Conservation (phyloP, 2,888 invertebrate species). For the Chymomyza amoena region DNA sequence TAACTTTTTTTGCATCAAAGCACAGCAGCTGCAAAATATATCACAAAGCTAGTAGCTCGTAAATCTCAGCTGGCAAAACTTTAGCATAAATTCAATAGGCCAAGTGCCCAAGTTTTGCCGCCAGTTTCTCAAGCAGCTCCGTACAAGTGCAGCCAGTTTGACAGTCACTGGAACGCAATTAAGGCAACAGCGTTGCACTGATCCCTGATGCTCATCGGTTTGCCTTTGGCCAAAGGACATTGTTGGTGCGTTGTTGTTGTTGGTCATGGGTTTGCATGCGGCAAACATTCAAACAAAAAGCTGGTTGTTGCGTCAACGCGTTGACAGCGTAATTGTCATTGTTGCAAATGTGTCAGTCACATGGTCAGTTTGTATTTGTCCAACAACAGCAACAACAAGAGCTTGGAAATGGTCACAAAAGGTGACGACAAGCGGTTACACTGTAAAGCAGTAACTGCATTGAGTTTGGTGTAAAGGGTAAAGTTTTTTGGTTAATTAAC, state of each 20-base stretch:
- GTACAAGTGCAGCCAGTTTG: neutral
- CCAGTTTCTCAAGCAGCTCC: neutral
- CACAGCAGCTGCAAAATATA: neutral
- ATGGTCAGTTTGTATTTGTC: neutral
- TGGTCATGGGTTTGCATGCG: no score
- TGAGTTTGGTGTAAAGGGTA: no score
- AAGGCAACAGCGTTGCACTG: neutral
- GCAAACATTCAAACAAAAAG: no score
- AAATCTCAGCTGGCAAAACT: neutral
- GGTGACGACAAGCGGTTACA: no score
- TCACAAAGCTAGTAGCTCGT: neutral
- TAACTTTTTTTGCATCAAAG: neutral
- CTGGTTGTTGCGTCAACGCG: neutral
- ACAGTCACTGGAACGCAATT: neutral
- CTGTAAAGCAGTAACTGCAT: no score
- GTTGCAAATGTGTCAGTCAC: neutral
- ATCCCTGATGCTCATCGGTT: neutral
- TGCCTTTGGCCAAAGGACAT: no score
- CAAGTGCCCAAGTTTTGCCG: constrained; percentile 1
- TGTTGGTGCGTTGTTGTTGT: no score
- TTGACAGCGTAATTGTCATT: constrained; percentile 34
- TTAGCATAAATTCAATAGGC: constrained; percentile 5
- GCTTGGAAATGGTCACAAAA: no score
- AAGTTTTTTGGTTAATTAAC: no score
- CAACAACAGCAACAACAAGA: neutral